A percentile compares a stretch with the other conserved stretches of the same genome.
Conservation (phyloP, 2,888 invertebrate genomes). For the Zygogramma bicolorata region DNA sequence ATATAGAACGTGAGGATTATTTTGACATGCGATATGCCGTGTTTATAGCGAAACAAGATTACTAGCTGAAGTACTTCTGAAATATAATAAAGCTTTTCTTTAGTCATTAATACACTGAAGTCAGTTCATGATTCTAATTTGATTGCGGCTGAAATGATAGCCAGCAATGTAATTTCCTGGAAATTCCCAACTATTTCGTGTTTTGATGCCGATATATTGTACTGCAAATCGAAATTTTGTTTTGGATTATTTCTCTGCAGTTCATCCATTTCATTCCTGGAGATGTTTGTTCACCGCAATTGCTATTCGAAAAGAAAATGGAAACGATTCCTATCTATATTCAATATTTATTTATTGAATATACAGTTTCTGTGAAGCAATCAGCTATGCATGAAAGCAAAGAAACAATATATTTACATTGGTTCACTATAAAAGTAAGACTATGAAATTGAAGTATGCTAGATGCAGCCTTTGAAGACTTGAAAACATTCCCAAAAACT, state of each 20-base stretch:
- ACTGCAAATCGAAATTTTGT: background rate
- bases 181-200: constrained; percentile 13
- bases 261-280: background rate
- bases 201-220: constrained; percentile 3
- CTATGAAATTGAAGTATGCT: too few relatives aligned
- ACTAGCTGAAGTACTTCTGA: constrained; percentile 38
- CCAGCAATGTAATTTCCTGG: constrained; percentile 15
- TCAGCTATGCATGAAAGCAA: too few relatives aligned
- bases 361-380: too few relatives aligned
- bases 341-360: too few relatives aligned
- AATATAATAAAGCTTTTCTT: constrained; percentile 44
- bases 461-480: too few relatives aligned
- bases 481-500: too few relatives aligned
- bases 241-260: background rate
- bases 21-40: constrained; percentile 56
- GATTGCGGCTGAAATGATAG: constrained; percentile 36
- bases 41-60: constrained; percentile 42
- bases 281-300: background rate
- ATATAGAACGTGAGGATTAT: constrained; percentile 40
- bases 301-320: too few relatives aligned
- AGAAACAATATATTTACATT: too few relatives aligned
- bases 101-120: constrained; percentile 37
- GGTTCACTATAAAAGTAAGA: too few relatives aligned
- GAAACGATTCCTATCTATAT: too few relatives aligned
- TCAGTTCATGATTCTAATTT: constrained; percentile 38